These are phyloP conservation scores for Eulithis prunata DNA, from an alignment of 2,888 invertebrate species.

Conservation along the genomic window DNA sequence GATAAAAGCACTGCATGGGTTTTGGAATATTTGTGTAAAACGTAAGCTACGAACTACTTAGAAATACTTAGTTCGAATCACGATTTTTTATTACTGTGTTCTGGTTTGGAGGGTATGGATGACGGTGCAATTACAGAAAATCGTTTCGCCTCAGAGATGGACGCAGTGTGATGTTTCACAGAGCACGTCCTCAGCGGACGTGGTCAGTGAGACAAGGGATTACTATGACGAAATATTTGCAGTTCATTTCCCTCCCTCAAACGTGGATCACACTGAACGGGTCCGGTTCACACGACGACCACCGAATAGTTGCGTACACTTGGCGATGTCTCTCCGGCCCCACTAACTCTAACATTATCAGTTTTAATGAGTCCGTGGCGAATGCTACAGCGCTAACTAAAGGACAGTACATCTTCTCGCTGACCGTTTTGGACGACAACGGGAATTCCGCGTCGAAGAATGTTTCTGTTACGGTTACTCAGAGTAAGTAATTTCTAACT, in stretches of 20 bases:
- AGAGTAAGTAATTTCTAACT: slow-evolving; percentile 83
- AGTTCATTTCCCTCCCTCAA: slow-evolving; percentile 93
- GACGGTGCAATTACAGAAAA: too few species aligned
- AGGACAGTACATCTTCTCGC: slow-evolving; percentile 91
- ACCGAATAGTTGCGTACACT: slow-evolving; percentile 90
- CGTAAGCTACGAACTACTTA: too few species aligned
- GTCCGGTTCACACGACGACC: slow-evolving; percentile 91
- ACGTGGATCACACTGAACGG: slow-evolving; percentile 93
- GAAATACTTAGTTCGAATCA: too few species aligned
- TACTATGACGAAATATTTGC: slow-evolving; percentile 44
- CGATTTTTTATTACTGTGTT: too few species aligned
- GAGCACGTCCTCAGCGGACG: too few species aligned
- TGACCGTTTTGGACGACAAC: slow-evolving; percentile 93
- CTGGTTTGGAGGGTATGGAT: too few species aligned
- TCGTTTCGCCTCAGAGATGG: too few species aligned
- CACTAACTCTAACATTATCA: slow-evolving; percentile 80
- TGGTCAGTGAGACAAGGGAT: background rate
- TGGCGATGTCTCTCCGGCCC: slow-evolving; percentile 93
- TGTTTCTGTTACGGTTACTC: slow-evolving; percentile 91
- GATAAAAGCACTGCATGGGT: slow-evolving; percentile 24
- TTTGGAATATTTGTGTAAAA: slow-evolving; percentile 3
- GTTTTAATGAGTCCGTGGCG: slow-evolving; percentile 86
- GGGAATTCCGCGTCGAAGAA: slow-evolving; percentile 91
- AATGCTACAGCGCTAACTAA: slow-evolving; percentile 93
- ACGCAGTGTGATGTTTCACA: too few species aligned